phyloP scores from a whole-genome alignment of 2,797 vertebrate species.

The Molossus molossus region DNA sequence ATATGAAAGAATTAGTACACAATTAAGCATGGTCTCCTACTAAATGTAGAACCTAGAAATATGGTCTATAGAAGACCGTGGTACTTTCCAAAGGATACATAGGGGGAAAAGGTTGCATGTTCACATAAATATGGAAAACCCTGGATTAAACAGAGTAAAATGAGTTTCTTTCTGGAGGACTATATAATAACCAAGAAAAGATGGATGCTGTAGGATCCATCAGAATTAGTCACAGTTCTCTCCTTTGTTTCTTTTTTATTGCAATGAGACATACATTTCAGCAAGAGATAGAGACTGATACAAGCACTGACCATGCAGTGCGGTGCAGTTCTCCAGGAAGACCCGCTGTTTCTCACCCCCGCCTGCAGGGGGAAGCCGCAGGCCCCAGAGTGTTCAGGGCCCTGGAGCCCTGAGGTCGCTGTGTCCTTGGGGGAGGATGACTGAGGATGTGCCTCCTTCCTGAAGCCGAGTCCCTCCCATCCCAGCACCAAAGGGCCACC shows the following conservation, averaged over 20 bases:
- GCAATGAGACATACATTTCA: conserved; percentile 70
- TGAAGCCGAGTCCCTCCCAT: too few species aligned
- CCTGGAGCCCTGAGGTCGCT: neutral
- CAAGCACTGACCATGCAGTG: neutral
- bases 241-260: conserved; percentile 66
- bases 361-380: neutral
- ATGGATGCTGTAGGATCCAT: neutral
- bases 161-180: conserved; percentile 17
- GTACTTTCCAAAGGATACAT: neutral
- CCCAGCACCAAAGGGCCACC: neutral
- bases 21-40: neutral
- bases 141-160: neutral
- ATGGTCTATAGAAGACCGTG: neutral
- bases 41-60: neutral
- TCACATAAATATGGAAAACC: neutral
- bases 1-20: neutral
- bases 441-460: neutral
- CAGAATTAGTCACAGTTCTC: neutral
- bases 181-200: conserved; percentile 30
- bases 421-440: neutral
- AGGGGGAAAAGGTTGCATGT: conserved; percentile 36
- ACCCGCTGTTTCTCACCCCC: neutral
- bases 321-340: neutral
- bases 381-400: neutral
- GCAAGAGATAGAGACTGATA: neutral